These are phyloP conservation scores for Tachysurus fulvidraco DNA, from an alignment of 2,113 vertebrate genomes.

Conservation along the genomic window DNA sequence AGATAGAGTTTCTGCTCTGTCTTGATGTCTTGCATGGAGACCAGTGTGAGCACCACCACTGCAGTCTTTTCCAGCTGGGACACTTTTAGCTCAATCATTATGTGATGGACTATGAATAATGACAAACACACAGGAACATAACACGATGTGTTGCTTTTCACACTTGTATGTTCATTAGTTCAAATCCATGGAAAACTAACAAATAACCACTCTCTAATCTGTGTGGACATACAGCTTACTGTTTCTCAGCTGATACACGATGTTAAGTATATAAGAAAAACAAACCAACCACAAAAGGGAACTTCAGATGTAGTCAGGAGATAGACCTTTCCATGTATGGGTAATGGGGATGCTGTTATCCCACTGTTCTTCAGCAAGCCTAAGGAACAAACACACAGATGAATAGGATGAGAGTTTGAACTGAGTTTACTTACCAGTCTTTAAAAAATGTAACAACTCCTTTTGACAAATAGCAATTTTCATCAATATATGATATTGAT, in stretches of 20 bases:
- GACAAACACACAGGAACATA: neutral
- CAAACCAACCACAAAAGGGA: constrained; percentile 67
- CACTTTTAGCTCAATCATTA: constrained; percentile 71
- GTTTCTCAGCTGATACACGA: neutral
- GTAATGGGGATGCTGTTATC: constrained; percentile 70
- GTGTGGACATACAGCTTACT: neutral
- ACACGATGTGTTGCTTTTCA: neutral
- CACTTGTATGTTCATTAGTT: neutral
- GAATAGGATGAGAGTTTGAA: neutral
- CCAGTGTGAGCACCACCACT: constrained; percentile 67
- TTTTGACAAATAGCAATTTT: neutral
- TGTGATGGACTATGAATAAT: constrained; percentile 67
- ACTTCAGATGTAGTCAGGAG: constrained; percentile 76
- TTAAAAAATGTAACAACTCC: neutral
- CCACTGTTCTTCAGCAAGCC: constrained; percentile 80
- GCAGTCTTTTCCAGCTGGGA: constrained; percentile 61
- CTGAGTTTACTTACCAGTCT: neutral
- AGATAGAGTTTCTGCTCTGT: constrained; percentile 63
- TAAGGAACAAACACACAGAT: constrained; percentile 57
- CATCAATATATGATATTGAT: neutral
- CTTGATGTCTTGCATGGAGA: constrained; percentile 39
- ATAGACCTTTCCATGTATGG: constrained; percentile 80
- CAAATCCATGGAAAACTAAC: neutral
- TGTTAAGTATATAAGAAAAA: constrained; percentile 10
- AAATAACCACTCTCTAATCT: neutral